phyloP scores from a whole-genome alignment of 2,113 vertebrate genomes.

The Podarcis raffonei region DNA sequence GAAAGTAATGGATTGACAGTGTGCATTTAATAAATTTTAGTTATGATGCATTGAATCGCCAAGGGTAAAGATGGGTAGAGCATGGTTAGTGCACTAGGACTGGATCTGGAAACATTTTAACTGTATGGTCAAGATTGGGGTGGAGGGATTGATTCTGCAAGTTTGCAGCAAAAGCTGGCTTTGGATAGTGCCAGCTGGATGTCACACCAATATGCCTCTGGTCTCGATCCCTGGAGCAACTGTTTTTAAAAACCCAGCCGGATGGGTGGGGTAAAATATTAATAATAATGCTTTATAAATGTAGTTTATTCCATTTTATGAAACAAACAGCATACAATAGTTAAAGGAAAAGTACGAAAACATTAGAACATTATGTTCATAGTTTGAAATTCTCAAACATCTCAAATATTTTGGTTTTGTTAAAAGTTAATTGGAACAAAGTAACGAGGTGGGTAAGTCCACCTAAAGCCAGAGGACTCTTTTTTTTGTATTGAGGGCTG shows the following conservation, averaged over 20 bases:
- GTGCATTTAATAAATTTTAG: neutral
- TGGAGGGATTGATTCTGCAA: neutral
- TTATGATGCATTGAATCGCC: neutral
- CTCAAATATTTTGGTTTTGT: no score
- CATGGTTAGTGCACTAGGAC: neutral
- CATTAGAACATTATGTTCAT: no score
- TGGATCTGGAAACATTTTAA: neutral
- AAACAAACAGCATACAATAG: no score
- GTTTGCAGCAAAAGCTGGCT: neutral
- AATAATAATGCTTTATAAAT: no score
- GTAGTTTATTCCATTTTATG: no score
- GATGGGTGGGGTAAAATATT: no score
- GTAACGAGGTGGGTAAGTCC: no score
- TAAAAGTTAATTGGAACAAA: no score
- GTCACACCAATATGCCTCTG: neutral
- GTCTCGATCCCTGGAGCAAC: neutral
- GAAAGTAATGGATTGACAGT: neutral
- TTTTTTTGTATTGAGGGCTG: no score
- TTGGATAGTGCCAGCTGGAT: neutral
- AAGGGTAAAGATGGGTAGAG: neutral
- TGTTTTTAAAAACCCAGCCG: neutral
- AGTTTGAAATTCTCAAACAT: no score
- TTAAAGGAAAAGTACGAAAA: no score
- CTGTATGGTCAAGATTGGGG: neutral
- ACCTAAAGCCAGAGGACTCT: no score